Evolutionary conservation across 1,140 invertebrate genomes (phyloP), one percentile per base, ranked within the genome.

Genomic region (Drosophila hydei): DNA sequence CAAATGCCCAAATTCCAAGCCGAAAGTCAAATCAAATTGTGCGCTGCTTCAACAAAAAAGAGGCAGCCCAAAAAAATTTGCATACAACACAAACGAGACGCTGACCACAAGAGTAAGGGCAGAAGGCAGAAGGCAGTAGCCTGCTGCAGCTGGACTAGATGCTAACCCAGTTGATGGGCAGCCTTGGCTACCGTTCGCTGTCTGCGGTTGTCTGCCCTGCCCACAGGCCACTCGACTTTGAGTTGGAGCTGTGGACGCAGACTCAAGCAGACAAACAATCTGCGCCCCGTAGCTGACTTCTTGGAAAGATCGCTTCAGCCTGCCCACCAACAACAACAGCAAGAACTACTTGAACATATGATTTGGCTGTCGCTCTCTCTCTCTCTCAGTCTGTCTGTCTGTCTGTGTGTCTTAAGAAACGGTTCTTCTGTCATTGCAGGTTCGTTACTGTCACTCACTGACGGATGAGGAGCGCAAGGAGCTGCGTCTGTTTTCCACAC

Each of bases 381-480:
- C n/a, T 5, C 2, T 38, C 25, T 25, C n/a, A n/a, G 33, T 8
- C 36, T 43, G 14, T 45, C 40, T 11, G n/a, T n/a, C 56, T 60
- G 25, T 27, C 14, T 14, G 14, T 23, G 16, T 25, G 11, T 23
- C 9, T 58, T 1, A 59, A 59, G 21, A 47, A 59, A 59, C 77
- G 79, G 60, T 79, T 60, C 65, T 73, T 65, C 74, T 90, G 70
- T 77, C 79, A 74, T 78, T 91, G 62, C 83, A 95, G 93, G 96
- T 96, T 52, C 95, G 97, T 62, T 99, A 99, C 93, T 99, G 98
- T 93, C 97, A 97, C 92, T 95, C 95, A 50, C 94, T 99, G 59
- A 95, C 94, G 47, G 97, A 98, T 90, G 97, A 98, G 91, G 98
- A 98, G 92, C 95, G 97, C 78, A 96, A 97, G 90, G 98, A 99